phyloP scores from a whole-genome alignment of 2,888 invertebrate genomes.

The Eristalis tenax region DNA sequence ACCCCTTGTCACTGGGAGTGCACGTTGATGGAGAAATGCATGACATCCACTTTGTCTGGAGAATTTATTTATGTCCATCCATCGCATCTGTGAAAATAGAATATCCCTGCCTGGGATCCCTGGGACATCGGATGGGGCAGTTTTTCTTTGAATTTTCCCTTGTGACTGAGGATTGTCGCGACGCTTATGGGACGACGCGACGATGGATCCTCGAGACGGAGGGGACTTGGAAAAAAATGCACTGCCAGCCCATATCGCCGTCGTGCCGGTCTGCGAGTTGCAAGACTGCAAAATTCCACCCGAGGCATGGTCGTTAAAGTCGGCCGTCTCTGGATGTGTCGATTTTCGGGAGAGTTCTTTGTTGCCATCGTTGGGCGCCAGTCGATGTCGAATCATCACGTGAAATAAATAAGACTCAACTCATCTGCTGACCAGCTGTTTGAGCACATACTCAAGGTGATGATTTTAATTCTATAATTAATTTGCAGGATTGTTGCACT shows the following conservation, averaged over 20 bases:
- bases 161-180: neutral
- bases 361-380: neutral
- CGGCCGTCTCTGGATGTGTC: neutral
- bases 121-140: constrained; percentile 70
- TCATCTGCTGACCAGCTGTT: neutral
- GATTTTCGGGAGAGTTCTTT: neutral
- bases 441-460: neutral
- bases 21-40: constrained; percentile 71
- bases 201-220: neutral
- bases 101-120: constrained; percentile 50
- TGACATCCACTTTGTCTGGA: constrained; percentile 72
- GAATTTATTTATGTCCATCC: constrained; percentile 72
- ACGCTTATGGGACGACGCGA: neutral
- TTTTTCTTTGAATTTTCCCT: constrained; percentile 55
- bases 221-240: neutral
- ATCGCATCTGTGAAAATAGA: constrained; percentile 71
- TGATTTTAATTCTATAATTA: neutral
- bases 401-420: neutral
- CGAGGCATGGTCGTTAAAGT: neutral
- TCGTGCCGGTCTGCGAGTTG: neutral
- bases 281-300: neutral
- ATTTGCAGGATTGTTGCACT: neutral
- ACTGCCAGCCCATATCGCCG: no score
- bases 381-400: neutral
- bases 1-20: constrained; percentile 70